Base-by-base conservation (phyloP, 2,113 vertebrate species). In the Tapirus terrestris region DNA sequence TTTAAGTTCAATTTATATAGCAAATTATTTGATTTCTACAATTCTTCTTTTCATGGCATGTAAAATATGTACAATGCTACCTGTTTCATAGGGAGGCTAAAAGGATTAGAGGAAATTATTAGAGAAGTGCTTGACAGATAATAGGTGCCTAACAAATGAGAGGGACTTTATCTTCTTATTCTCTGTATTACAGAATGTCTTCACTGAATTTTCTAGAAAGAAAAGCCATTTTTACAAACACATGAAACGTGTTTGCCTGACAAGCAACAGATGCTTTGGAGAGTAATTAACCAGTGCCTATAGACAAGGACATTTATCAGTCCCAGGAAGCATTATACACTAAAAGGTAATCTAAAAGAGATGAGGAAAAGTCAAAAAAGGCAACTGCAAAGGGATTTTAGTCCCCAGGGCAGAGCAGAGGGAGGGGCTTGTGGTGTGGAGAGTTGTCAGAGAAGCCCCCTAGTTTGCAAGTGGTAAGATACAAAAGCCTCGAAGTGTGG, bases 121-220 rank as follows among this genome's bases (percentile, higher is more conserved):
- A 65, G 29, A 77, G 20, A 75, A 48, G 6, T 73, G 14, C 4
- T 5, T 81, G n/a, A 29, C 13, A 67, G 12, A 39, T 21, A n/a
- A 12, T 51, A 87, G 65, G 9, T 65, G 5, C 10, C 29, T 76
- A 86, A 70, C 12, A 61, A 36, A 48, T 39, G 23, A 31, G 10
- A 53, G 9, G 8, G 1, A 79, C 23, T 82, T 83, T 75, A 68
- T 25, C 9, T 75, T 61, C 17, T 45, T 76, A 87, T 48, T 84
- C 4, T 17, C 27, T 65, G 16, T 45, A 56, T 75, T 76, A 94
- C 36, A 84, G 43, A 94, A 84, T 88, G 17, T 43, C n/a, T 95
- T 83, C 36, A 91, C n/a, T 82, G 25, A 87, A n/a, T 94, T 93
- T 95, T 96, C 48, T 94, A 51, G 63, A 92, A 96, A 95, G 17